Percentiles rank a stretch among this genome's conserved stretches.
phyloP scores from a whole-genome alignment of 2,797 vertebrate genomes.

The Myioborus melanocephalus region DNA sequence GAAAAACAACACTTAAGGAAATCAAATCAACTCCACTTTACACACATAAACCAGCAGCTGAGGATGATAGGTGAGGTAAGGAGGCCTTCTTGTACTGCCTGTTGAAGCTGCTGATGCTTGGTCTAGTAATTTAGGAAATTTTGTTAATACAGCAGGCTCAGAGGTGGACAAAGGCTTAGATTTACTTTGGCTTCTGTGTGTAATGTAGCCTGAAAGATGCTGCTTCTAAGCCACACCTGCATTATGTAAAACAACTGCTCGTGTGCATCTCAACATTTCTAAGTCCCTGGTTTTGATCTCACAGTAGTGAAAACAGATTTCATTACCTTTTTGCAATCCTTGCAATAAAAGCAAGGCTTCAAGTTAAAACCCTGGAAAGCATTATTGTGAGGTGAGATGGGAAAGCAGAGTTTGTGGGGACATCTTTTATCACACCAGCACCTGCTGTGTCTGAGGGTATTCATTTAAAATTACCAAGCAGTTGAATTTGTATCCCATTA shows the following conservation, averaged over 20 bases:
- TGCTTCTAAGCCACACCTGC: background rate
- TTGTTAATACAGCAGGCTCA: background rate
- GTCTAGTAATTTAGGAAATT: background rate
- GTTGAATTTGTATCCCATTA: background rate
- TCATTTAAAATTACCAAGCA: background rate
- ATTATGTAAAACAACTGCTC: background rate
- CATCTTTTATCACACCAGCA: background rate
- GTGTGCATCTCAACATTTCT: background rate
- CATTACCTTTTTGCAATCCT: background rate
- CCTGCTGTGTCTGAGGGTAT: accelerated
- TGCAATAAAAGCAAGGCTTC: background rate
- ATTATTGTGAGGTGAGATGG: background rate
- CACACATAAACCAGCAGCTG: accelerated
- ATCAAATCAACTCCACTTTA: background rate
- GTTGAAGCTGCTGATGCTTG: background rate
- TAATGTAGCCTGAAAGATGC: background rate
- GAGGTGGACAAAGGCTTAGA: background rate
- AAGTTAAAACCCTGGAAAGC: background rate
- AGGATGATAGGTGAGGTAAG: background rate
- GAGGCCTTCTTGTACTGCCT: background rate
- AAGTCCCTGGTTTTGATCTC: background rate
- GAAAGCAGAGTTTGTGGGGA: background rate
- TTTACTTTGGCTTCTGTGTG: background rate
- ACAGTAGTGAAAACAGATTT: background rate
- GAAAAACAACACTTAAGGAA: background rate